Evolutionary conservation across 1,140 invertebrate genomes (phyloP), one percentile per base, ranked within the genome.

Genomic region (Zelostemma sp.): DNA sequence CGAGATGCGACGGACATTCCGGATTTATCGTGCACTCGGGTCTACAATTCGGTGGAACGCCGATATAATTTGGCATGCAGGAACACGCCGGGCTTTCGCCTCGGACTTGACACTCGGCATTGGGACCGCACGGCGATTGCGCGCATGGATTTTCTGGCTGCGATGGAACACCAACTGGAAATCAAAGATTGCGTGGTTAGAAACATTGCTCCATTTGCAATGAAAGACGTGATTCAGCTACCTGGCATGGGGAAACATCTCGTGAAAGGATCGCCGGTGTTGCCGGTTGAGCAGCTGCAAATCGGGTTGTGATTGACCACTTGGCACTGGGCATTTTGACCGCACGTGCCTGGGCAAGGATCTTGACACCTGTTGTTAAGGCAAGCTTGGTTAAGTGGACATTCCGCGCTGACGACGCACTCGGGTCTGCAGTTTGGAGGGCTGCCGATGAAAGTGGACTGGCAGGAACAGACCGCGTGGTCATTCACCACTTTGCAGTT

Each of bases 251-350:
- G 82, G 56, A 89, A 86, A 77, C 93, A 94, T 72, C 89, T 89
- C 21, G 87, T 87, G 77, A 92, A 93, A 38, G 93, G 92, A 88
- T 95, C 93, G 59, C 93, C 93, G 6, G 91, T 94, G 68, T 88
- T 89, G 77, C 89, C 90, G 72, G 89, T 87, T 64, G 87, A 85
- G 76, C 91, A 93, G 17, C 86, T 88, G 74, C 91, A 93, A 47
- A 91, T 90, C 2, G 90, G 89, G 82, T 88, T 90, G 76, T 91
- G 90, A 78, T 90, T 90, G 21, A 90, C 86, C 1, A 92, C 90
- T 76, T 88, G 87, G 65, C 92, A 93, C 18, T 88, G 86, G 1
- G 91, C 88, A 77, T 91, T 91, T 47, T 88, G 85, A 16, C 91
- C 91, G 63, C 92, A 93, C 14, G 90, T 89, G 18, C 90, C 89